Conservation (phyloP, 2,113 vertebrate species). For the Aldabrachelys gigantea region DNA sequence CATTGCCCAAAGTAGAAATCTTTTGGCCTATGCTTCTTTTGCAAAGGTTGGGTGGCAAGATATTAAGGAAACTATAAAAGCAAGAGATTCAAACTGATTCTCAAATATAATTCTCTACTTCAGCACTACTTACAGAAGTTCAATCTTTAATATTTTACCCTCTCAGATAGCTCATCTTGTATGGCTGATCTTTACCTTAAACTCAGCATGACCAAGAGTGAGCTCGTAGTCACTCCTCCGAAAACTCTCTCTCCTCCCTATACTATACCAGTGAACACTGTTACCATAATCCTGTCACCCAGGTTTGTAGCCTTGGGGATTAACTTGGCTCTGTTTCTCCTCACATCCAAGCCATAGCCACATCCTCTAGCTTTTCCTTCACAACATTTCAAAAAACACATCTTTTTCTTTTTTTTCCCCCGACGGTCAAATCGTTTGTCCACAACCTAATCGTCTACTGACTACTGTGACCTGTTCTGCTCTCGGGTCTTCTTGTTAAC, state of each 20-base stretch:
- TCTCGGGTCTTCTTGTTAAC: neutral
- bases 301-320: neutral
- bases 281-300: neutral
- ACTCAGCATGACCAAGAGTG: neutral
- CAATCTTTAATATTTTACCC: neutral
- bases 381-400: neutral
- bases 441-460: neutral
- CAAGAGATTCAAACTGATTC: neutral
- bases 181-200: neutral
- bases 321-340: neutral
- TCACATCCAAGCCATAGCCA: neutral
- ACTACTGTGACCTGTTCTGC: neutral
- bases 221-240: neutral
- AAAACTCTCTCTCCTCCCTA: neutral
- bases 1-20: neutral
- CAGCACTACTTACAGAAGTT: neutral
- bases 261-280: neutral
- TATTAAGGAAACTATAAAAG: neutral
- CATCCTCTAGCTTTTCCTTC: neutral
- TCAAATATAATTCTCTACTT: neutral
- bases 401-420: neutral
- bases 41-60: neutral
- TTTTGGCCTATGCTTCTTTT: slow-evolving; percentile 8
- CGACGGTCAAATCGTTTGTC: neutral
- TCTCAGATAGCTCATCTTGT: neutral